These are phyloP conservation scores for Chlorospingus flavigularis DNA, from an alignment of 2,797 vertebrate species.

Conservation along the genomic window DNA sequence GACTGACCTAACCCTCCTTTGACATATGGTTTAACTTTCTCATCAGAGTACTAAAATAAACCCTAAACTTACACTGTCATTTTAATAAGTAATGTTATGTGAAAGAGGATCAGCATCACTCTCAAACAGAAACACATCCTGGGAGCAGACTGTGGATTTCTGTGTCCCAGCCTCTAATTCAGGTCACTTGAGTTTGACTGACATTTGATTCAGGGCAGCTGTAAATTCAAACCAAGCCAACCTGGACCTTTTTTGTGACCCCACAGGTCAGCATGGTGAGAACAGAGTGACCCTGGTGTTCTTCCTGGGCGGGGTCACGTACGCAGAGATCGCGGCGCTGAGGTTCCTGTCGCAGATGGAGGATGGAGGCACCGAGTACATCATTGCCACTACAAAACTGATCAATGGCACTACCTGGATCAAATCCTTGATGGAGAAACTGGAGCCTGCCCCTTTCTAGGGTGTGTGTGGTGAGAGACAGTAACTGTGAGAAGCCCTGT, in stretches of 20 bases:
- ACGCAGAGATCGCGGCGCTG: slow-evolving; percentile 93
- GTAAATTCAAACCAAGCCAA: neutral
- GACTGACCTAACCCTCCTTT: neutral
- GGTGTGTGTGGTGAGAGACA: neutral
- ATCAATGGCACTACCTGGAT: slow-evolving; percentile 94
- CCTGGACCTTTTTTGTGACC: neutral
- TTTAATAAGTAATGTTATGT: neutral
- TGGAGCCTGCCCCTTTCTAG: slow-evolving; percentile 79
- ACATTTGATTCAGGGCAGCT: neutral
- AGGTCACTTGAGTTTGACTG: neutral
- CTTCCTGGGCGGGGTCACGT: slow-evolving; percentile 94
- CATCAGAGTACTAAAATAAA: neutral
- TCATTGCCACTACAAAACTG: slow-evolving; percentile 95
- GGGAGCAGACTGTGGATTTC: neutral
- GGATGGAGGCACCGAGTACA: slow-evolving; percentile 93
- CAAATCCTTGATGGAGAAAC: slow-evolving; percentile 92
- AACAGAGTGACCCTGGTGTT: slow-evolving; percentile 94
- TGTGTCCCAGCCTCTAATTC: neutral
- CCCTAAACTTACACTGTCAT: neutral
- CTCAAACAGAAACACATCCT: neutral
- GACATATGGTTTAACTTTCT: neutral
- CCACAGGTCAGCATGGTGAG: slow-evolving; percentile 92
- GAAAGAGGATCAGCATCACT: neutral
- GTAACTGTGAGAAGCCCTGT: neutral
- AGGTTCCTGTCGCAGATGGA: slow-evolving; percentile 97